Evolutionary conservation across 1,140 invertebrate genomes (phyloP), one percentile per base, ranked within the genome.

Genomic region (Odontomachus brunneus): DNA sequence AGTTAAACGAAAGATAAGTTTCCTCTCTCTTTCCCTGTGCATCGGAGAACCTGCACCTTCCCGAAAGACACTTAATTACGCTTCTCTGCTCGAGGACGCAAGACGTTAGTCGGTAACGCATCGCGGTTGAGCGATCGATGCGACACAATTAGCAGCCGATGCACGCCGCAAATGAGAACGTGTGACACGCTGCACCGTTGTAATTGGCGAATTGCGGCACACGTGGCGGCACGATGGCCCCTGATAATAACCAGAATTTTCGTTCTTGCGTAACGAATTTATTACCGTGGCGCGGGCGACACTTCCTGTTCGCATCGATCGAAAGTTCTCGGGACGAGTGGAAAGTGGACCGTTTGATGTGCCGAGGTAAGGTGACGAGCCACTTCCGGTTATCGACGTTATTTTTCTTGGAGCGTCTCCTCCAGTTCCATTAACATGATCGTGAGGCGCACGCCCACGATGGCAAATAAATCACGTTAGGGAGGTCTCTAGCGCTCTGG

Each of bases 161-260:
- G 75, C 63, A 29, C 51, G 33, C 51, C 65, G 65, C 75, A 59
- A 69, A 71, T 57, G 65, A 80, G 65, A 69, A 17, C 17, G 63
- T 44, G 75, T 26, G 75, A 80, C 75, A 55, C 22, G 63, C 17
- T 19, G 22, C 22, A 65, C n/a, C 59, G 19, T 51, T 71, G 51
- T 71, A 80, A 80, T 80, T 80, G 75, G 65, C 65, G 53, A 80
- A 80, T 80, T 80, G 75, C 57, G 65, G 75, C 29, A 78, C 49
- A 69, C 65, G 49, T 55, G 75, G 65, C 33, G 57, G 22, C 51
- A 51, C 33, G 48, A 44, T 22, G 22, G 17, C 15, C 19, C 24
- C 14, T 29, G 29, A 7, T 57, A 48, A 80, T 57, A 69, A 69
- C 51, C 65, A 44, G 33, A 80, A 69, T 80, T 80, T 80, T 80